Conservation (phyloP, 2,888 invertebrate genomes). For the Tiliacea citrago region DNA sequence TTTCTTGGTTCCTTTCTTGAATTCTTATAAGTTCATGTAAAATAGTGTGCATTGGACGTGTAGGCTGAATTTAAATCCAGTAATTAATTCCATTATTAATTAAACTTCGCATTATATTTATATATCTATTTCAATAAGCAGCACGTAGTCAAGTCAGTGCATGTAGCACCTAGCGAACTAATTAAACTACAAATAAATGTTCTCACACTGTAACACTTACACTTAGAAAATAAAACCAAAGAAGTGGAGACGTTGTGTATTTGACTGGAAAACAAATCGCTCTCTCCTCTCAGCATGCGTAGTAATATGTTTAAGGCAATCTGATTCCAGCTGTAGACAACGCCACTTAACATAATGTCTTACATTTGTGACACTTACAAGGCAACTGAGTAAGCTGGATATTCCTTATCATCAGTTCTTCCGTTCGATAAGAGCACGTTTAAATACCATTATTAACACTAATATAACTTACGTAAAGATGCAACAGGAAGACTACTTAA, state of each 20-base stretch:
- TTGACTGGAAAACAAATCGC: not conserved
- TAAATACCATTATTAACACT: not conserved
- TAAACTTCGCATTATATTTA: not conserved
- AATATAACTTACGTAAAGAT: not conserved
- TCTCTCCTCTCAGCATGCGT: not conserved
- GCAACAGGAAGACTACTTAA: not conserved
- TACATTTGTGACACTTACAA: not conserved
- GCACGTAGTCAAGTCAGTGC: constrained; percentile 33
- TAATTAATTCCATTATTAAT: not conserved
- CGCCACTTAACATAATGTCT: no score
- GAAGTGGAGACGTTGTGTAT: not conserved
- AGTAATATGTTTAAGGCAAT: not conserved
- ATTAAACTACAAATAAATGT: not conserved
- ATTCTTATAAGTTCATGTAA: not conserved
- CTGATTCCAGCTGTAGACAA: not conserved
- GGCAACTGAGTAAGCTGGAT: not conserved
- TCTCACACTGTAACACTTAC: not conserved
- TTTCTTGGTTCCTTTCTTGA: not conserved
- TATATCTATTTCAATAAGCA: not conserved
- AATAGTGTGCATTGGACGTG: not conserved
- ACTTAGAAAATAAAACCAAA: not conserved
- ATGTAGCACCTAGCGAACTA: constrained; percentile 19
- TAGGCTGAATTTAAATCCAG: not conserved
- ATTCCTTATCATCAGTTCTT: not conserved
- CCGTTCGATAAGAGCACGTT: not conserved